Base-by-base conservation (phyloP, 2,113 vertebrate genomes). In the Spea bombifrons region DNA sequence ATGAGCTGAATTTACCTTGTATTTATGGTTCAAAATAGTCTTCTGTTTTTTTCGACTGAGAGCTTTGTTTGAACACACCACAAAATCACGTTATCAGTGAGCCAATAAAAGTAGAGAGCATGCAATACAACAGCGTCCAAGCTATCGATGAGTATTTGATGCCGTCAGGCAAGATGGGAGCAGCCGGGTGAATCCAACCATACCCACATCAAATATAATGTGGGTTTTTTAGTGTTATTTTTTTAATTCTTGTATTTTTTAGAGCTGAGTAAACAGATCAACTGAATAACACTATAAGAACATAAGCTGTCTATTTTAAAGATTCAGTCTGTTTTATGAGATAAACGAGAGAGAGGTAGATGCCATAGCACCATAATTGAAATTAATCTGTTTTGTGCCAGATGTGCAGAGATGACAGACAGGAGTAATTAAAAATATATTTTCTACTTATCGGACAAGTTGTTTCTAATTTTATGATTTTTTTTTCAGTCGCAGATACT, bases 21-120 rank as follows among this genome's bases (percentile, higher is more conserved):
- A 75, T 75, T 75, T 75, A 59, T 75, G 66, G 66, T 63, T 66
- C 61, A 65, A 75, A 65, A 75, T 75, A 75, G 73, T 75, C 59
- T n/a, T n/a, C 64, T 65, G 59, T 75, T 59, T 75, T 75, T 75
- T 59, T 63, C 73, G 66, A 75, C 66, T 63, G 66, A 75, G 73
- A 65, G 61, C 66, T 75, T 75, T 75, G 66, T 75, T 75, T 75
- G 66, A 75, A 75, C 73, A 65, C 61, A 75, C 66, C 73, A 59
- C 64, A 75, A 65, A 45, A 59, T 16, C 44, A 65, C 53, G 61
- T 75, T 75, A 75, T 75, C 73, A 75, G 47, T 52, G 73, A 50
- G 73, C 73, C 61, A 75, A 63, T 75, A 75, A 75, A 73, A 75
- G 66, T 47, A 66, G 49, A 64, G 57, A 55, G 71, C 52, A 8